Base-by-base conservation (phyloP, 1,140 invertebrate species). In the Lordiphosa stackelbergi region DNA sequence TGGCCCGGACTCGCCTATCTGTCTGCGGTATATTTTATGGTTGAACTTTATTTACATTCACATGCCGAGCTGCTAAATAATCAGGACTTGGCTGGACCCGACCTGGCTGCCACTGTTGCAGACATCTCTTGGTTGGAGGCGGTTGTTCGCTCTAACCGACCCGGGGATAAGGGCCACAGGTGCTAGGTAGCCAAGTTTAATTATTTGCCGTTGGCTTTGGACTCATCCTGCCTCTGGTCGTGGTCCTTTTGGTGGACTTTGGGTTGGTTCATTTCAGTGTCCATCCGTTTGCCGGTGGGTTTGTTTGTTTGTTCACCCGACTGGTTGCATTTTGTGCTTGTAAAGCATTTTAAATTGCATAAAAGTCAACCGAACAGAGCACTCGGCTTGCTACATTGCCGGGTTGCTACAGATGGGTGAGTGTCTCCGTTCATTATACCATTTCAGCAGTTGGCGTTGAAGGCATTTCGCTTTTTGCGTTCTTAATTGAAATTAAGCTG, bases 41-140 rank as follows among this genome's bases (percentile, higher is more conserved):
- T 53, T 71, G 64, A 69, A 83, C 71, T 83, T 71, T 83, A 83
- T 75, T 83, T 81, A 83, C 77, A 83, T 75, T 68, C 63, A 75
- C 77, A 69, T 69, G 53, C 49, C 55, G 66, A 69, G 41, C 61
- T 46, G 69, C 45, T 56, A 56, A 68, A 66, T 66, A 61, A 66
- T 53, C 57, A 52, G 47, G 36, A 46, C 53, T 47, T 35, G 45
- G 12, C 22, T 2, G 9, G 40, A 52, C 38, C 16, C 34, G 49
- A 46, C 41, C 47, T 34, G 38, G 34, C 55, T 43, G 68, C 38
- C 37, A 75, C 72, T 62, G 72, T 75, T 75, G 70, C 56, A 70
- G 36, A 52, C 55, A 69, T 36, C 37, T 52, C 24, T n/a, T 11
- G 52, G 4, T 8, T 42, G 42, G 13, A 31, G 28, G 12, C 2